phyloP scores from a whole-genome alignment of 2,113 vertebrate genomes.

The Oryctolagus cuniculus region DNA sequence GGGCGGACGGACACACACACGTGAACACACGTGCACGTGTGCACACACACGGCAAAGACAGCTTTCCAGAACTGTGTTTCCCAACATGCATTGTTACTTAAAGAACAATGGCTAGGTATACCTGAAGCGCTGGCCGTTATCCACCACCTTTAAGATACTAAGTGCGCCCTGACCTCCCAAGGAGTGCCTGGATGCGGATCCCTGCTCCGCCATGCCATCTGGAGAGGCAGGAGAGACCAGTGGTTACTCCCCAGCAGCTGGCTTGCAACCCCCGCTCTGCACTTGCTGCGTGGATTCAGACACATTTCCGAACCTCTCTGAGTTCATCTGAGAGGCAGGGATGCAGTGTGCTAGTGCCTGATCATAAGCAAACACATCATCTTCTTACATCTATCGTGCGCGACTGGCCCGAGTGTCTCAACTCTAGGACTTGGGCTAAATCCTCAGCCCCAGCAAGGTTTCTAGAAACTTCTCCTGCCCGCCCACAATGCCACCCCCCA shows the following conservation, averaged over 20 bases:
- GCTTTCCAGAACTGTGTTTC: not conserved
- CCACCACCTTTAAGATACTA: no score
- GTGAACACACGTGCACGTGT: not conserved
- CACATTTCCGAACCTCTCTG: not conserved
- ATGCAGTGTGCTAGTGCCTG: not conserved
- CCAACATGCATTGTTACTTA: not conserved
- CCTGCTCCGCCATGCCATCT: no score
- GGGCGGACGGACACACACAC: not conserved
- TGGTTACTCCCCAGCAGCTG: not conserved
- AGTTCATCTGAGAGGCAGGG: not conserved
- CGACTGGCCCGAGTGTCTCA: not conserved
- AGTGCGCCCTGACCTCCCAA: no score
- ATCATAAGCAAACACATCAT: no score
- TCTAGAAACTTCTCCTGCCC: not conserved
- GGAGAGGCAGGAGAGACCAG: no score
- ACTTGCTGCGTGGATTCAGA: not conserved
- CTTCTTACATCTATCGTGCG: rapidly evolving
- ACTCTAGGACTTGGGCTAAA: not conserved
- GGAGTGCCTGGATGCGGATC: no score
- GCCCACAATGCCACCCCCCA: not conserved
- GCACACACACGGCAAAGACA: not conserved
- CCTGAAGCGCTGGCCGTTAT: no score
- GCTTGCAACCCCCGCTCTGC: no score
- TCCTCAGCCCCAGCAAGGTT: not conserved
- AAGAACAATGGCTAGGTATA: not conserved